Evolutionary conservation across 2,888 invertebrate species (phyloP), one percentile per base, ranked within the genome.

Genomic region (Ellobium chinense): DNA sequence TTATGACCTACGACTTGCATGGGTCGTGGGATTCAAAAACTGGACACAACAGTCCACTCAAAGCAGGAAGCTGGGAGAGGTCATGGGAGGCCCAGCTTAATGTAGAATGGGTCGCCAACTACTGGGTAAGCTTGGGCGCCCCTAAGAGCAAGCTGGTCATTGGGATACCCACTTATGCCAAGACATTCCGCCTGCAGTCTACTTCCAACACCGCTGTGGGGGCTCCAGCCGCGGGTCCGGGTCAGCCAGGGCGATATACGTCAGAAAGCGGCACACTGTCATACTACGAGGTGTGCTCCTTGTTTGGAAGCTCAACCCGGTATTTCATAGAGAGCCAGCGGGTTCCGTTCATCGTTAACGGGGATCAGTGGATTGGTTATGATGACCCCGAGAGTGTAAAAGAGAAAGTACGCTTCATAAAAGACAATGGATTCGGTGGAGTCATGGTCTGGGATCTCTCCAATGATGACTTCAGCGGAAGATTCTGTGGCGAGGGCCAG

Each of bases 81-180:
- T 81, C 82, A 0, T 37, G 69, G 9, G 73, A 85, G 29, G 31
- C n/a, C 12, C 74, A 78, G 65, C 70, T 85, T 0, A 87, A 86
- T 66, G 70, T 86, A 91, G 88, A 87, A 14, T 91, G 90, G 90
- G 88, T 89, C 5, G 84, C 88, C 0, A 85, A 87, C 18, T 87
- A 90, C 81, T 90, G 90, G 89, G 85, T 83, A 12, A 80, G 78
- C 14, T 97, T 89, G 97, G 98, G 77, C 96, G 98, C 12, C 97
- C 98, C 24, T 96, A 97, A 85, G 91, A 97, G 97, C 89, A 98
- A 98, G 92, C 94, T 98, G 78, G 95, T 98, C 81, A 97, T 98
- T 76, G 98, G 98, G 65, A 97, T 98, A 97, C 97, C 98, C 14
- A 62, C 87, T 3, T 98, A 98, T 93, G 98, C 98, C 74, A 95